Evolutionary conservation across 2,797 vertebrate genomes (phyloP), one percentile per base, ranked within the genome.

Genomic region (Argentina silus): DNA sequence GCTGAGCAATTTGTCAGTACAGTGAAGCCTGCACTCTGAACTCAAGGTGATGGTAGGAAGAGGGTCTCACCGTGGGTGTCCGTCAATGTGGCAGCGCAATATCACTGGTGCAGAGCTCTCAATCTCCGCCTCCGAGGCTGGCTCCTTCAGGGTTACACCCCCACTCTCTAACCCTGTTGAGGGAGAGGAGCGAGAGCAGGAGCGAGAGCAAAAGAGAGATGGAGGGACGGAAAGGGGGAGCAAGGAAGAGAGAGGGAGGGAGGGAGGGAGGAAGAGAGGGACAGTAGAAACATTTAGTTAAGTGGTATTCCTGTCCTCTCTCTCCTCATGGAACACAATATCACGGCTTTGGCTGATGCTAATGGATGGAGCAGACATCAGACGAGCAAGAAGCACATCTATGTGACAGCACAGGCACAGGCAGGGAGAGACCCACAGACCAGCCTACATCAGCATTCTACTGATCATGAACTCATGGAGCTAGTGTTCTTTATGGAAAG

Each of bases 91-190:
- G 84, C 98, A 99, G 51, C 94, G 95, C 77, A 99, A 87, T 0
- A 91, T 93, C 85, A 99, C 94, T 4, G 91, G 89, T 1, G 93
- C 90, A 60, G 95, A 96, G 63, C 95, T 96, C 89, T 98, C 95
- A 76, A 98, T 95, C 77, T 97, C 96, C 0, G 87, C 91, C 77
- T 93, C 71, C 0, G 89, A 93, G 70, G 82, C 78, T 0, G 97
- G 97, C 65, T 97, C 94, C 90, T 96, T 97, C 88, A 98, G 88
- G 66, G 93, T 92, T 78, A 99, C 96, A 0, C 84, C 91, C 0
- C 97, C 98, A 0, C 93, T 95, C 84, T 99, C 97, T n/a, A 99
- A 93, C 97, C 97, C 97, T 99, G 89, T 0, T 19, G 59, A n/a
- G 23, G 65, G 61, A 56, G 23, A 21, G 14, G 10, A 57, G n/a